Percentiles rank a stretch among this genome's conserved stretches.
Conservation (phyloP, 2,888 invertebrate species). For the Caenorhabditis sp. region DNA sequence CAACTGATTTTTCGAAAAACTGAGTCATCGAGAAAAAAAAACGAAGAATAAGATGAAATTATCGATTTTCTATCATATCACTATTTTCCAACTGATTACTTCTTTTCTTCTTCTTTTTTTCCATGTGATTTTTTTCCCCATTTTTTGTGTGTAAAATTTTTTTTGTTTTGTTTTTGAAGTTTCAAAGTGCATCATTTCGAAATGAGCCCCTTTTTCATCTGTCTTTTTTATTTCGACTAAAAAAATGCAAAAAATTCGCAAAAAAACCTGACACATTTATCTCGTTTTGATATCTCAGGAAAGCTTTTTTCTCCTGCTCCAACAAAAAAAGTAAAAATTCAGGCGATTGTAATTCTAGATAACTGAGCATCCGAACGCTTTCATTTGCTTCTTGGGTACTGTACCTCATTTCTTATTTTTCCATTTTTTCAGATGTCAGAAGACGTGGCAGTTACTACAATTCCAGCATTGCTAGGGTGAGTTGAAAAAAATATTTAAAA, state of each 20-base stretch:
- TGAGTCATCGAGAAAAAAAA: neutral
- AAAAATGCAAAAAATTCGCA: neutral
- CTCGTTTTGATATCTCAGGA: slow-evolving; percentile 15
- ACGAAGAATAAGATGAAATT: no score
- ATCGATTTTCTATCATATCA: no score
- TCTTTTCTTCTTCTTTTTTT: no score
- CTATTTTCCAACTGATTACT: no score
- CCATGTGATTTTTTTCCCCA: no score
- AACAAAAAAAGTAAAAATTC: slow-evolving; percentile 9
- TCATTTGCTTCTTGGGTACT: neutral
- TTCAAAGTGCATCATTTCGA: neutral
- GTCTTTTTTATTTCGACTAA: neutral
- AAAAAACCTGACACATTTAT: neutral
- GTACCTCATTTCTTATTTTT: neutral
- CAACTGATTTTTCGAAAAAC: neutral
- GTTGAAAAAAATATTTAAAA: no score
- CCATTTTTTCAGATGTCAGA: slow-evolving; percentile 42
- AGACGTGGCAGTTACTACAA: slow-evolving; percentile 37
- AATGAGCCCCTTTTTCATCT: neutral
- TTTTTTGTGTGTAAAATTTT: no score
- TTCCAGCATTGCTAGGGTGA: slow-evolving; percentile 12
- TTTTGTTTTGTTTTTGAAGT: no score
- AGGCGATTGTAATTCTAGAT: slow-evolving; percentile 19
- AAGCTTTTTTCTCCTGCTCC: slow-evolving; percentile 4
- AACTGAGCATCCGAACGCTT: neutral